Conservation (phyloP, 2,797 vertebrate species). For the Danio albolineatus region DNA sequence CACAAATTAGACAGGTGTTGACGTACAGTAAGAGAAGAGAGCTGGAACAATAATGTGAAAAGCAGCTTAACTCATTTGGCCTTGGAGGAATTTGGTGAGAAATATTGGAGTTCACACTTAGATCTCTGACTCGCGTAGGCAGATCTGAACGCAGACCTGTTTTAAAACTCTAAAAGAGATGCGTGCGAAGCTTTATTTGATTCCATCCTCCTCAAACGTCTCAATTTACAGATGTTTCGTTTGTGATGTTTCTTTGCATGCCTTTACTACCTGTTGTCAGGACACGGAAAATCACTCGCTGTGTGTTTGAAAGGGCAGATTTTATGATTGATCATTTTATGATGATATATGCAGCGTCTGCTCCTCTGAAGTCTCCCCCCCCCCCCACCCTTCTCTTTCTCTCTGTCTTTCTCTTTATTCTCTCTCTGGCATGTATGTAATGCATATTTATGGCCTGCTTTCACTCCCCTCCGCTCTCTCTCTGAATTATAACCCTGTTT, state of each 20-base stretch:
- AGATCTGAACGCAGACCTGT: neutral
- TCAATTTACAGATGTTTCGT: neutral
- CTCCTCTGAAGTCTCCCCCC: constrained; percentile 22
- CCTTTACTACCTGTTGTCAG: neutral
- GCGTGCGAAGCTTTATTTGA: neutral
- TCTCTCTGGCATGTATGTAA: constrained; percentile 48
- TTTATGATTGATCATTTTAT: constrained; percentile 28
- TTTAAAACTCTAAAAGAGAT: neutral
- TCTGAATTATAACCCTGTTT: constrained; percentile 72
- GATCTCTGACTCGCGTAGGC: neutral
- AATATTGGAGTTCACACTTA: neutral
- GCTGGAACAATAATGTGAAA: neutral
- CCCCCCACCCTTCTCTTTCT: neutral
- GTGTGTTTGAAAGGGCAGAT: constrained; percentile 25
- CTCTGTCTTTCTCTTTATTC: constrained; percentile 27
- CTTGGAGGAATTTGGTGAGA: neutral
- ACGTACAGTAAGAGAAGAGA: neutral
- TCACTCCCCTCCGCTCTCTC: constrained; percentile 60
- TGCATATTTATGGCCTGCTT: constrained; percentile 71
- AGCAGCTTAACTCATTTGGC: neutral
- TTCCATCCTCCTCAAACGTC: neutral
- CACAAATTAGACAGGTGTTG: neutral
- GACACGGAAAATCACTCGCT: too few species aligned
- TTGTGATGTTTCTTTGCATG: neutral
- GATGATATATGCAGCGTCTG: constrained; percentile 27